These are phyloP conservation scores for Pungitius pungitius DNA, from an alignment of 2,113 vertebrate genomes.

Conservation along the genomic window DNA sequence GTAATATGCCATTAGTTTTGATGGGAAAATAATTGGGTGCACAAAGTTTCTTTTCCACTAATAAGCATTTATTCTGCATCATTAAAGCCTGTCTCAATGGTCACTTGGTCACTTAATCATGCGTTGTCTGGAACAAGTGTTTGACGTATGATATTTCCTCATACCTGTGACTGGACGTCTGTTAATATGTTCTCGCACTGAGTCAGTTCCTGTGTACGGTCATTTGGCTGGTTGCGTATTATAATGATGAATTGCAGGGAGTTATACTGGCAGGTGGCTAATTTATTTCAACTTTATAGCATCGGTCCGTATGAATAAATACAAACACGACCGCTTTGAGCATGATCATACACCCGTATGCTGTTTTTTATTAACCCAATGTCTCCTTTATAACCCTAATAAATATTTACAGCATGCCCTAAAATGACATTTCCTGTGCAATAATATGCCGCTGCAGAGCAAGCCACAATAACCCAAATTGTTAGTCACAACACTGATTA, in stretches of 20 bases:
- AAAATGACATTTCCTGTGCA: constrained; percentile 25
- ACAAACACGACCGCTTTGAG: not conserved
- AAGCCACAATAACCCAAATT: not conserved
- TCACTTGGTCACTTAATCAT: constrained; percentile 52
- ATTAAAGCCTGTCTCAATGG: constrained; percentile 48
- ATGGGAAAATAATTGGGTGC: constrained; percentile 38
- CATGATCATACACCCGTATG: not conserved
- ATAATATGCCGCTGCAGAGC: constrained; percentile 19
- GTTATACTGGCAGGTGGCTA: too few relatives aligned
- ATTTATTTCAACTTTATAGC: not conserved
- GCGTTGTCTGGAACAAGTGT: constrained; percentile 27
- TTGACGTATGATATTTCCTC: constrained; percentile 43
- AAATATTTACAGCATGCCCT: not conserved
- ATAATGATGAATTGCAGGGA: not conserved
- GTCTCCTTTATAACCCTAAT: not conserved
- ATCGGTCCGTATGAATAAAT: not conserved
- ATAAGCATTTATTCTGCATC: constrained; percentile 45
- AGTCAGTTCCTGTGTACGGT: not conserved
- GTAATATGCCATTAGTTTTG: constrained; percentile 9
- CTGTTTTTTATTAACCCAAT: not conserved
- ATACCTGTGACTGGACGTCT: constrained; percentile 25
- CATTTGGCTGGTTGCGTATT: not conserved
- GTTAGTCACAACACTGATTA: not conserved
- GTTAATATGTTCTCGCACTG: not conserved
- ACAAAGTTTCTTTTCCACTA: constrained; percentile 32